Conservation (phyloP, 2,797 vertebrate genomes). For the Epinephelus coioides region DNA sequence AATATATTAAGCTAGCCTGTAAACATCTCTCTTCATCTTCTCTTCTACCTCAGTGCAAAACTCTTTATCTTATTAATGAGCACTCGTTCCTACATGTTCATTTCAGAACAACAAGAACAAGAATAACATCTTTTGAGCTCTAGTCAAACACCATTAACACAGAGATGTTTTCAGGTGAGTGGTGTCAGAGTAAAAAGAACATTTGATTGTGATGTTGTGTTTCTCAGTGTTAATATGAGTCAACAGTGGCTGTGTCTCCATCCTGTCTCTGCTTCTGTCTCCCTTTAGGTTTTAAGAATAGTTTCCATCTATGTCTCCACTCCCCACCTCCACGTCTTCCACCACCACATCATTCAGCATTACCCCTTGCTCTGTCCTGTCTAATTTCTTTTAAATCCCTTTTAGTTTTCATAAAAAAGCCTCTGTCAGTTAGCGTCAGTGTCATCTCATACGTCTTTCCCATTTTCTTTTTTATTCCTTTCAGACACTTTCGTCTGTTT, state of each 20-base stretch:
- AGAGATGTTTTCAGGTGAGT: background rate
- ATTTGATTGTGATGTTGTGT: no score
- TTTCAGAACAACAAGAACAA: background rate
- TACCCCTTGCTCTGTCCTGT: background rate
- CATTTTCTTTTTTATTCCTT: background rate
- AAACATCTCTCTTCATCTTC: background rate
- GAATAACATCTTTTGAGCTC: background rate
- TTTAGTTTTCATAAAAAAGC: background rate
- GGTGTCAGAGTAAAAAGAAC: no score
- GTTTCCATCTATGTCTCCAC: background rate
- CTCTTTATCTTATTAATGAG: background rate
- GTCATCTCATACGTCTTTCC: background rate
- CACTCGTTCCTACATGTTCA: background rate
- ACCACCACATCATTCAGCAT: background rate
- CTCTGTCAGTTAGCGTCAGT: background rate
- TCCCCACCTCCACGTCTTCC: background rate
- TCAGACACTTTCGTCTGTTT: no score
- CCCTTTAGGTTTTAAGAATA: no score
- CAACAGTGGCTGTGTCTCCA: no score
- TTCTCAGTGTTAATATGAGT: no score
- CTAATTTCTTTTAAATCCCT: background rate
- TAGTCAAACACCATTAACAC: background rate
- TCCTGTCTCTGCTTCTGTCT: no score
- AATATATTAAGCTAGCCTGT: background rate
- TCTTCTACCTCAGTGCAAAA: background rate